These are phyloP conservation scores for Bursaphelenchus okinawaensis DNA, from an alignment of 2,888 invertebrate species.

Conservation along the genomic window DNA sequence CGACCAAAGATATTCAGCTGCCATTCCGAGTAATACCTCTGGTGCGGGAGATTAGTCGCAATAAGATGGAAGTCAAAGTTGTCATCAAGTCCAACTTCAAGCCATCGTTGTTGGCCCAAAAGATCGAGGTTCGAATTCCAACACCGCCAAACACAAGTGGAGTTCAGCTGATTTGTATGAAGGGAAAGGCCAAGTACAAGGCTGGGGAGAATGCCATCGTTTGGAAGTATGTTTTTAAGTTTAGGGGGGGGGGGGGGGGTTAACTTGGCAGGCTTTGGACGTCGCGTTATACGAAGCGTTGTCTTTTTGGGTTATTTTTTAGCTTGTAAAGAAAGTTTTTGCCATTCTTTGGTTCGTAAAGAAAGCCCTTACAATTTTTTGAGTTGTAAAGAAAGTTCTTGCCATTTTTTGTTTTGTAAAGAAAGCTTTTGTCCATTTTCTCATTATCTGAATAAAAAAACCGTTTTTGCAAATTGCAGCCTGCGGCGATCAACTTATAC, in stretches of 20 bases:
- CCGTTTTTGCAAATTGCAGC: background rate
- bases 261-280: no score
- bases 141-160: constrained; percentile 97
- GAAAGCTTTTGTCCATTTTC: no score
- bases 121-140: constrained; percentile 92
- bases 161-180: constrained; percentile 94
- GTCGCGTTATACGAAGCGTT: no score
- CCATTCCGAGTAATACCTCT: constrained; percentile 98
- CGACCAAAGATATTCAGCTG: constrained; percentile 97
- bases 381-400: no score
- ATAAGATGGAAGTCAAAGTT: constrained; percentile 99
- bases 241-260: no score
- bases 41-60: constrained; percentile 92
- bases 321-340: no score
- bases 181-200: constrained; percentile 97
- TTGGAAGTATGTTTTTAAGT: constrained; percentile 73
- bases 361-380: no score
- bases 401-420: no score
- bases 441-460: no score
- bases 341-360: no score
- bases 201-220: constrained; percentile 98
- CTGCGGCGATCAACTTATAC: no score
- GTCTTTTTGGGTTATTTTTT: no score
- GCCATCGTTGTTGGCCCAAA: constrained; percentile 91
- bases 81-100: constrained; percentile 99